These are phyloP conservation scores for Melolontha melolontha DNA, from an alignment of 2,888 invertebrate species.

Conservation along the genomic window DNA sequence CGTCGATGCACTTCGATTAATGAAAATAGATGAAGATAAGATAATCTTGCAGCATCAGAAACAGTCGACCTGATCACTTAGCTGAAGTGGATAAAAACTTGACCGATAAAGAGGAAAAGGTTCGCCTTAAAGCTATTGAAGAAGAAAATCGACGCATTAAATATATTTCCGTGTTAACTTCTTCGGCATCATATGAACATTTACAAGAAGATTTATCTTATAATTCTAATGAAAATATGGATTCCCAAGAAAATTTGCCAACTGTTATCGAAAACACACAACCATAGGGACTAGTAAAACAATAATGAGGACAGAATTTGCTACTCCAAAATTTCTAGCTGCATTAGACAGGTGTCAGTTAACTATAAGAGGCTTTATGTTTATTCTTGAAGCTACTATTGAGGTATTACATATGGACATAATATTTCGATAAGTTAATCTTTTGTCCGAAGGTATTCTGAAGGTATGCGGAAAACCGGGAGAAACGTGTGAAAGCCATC, in stretches of 20 bases:
- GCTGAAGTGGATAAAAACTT: too few relatives aligned
- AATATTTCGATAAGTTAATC: conserved; percentile 53
- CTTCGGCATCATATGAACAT: conserved; percentile 5
- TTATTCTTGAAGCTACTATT: too few relatives aligned
- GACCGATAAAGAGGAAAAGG: too few relatives aligned
- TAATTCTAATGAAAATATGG: conserved; percentile 40
- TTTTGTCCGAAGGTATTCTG: conserved; percentile 54
- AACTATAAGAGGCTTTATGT: conserved; percentile 50
- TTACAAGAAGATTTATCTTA: conserved; percentile 40
- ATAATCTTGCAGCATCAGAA: too few relatives aligned
- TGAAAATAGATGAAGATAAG: too few relatives aligned
- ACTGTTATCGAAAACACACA: conserved; percentile 11
- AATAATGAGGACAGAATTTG: conserved; percentile 46
- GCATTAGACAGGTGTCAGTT: conserved; percentile 48
- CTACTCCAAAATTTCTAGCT: conserved; percentile 49
- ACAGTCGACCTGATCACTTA: too few relatives aligned
- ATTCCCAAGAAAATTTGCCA: conserved; percentile 41
- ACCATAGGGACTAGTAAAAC: conserved; percentile 37
- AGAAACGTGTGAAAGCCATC: conserved; percentile 49
- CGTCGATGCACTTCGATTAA: too few relatives aligned
- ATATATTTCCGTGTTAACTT: too few relatives aligned
- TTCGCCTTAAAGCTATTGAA: too few relatives aligned
- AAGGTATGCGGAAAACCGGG: conserved; percentile 48
- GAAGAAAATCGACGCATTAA: too few relatives aligned
- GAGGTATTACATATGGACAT: conserved; percentile 48